Conservation (phyloP, 2,888 invertebrate genomes). For the Drosophila birchii region DNA sequence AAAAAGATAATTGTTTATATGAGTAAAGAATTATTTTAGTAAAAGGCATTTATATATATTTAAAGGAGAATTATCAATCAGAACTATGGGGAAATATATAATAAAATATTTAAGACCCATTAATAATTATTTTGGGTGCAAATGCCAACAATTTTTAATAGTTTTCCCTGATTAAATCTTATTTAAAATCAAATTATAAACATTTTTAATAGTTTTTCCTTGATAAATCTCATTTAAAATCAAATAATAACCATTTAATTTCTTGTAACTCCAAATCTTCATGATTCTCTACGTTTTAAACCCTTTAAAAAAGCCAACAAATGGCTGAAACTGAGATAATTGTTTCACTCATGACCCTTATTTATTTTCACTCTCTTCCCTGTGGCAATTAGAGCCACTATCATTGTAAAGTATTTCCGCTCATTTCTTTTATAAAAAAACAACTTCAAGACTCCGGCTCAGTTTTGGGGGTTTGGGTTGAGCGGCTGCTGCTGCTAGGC, state of each 20-base stretch:
- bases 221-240: not conserved
- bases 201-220: not conserved
- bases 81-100: not conserved
- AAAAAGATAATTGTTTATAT: not conserved
- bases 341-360: conserved; percentile 42
- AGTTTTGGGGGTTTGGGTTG: conserved; percentile 35
- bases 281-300: not conserved
- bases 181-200: not conserved
- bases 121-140: not conserved
- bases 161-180: not conserved
- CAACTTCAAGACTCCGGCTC: conserved; percentile 11
- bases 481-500: conserved; percentile 33
- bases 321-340: conserved; percentile 33
- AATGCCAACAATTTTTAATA: too few species aligned
- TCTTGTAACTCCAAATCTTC: not conserved
- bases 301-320: conserved; percentile 13
- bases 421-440: conserved; percentile 46
- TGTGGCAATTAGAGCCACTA: conserved; percentile 49
- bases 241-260: not conserved
- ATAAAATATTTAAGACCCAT: too few species aligned
- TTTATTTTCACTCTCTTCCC: conserved; percentile 43
- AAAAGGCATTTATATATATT: not conserved
- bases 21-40: not conserved
- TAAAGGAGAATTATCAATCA: not conserved
- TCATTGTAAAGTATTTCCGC: conserved; percentile 62